phyloP scores from a whole-genome alignment of 1,140 invertebrate species.

The Drosophila setifemur region DNA sequence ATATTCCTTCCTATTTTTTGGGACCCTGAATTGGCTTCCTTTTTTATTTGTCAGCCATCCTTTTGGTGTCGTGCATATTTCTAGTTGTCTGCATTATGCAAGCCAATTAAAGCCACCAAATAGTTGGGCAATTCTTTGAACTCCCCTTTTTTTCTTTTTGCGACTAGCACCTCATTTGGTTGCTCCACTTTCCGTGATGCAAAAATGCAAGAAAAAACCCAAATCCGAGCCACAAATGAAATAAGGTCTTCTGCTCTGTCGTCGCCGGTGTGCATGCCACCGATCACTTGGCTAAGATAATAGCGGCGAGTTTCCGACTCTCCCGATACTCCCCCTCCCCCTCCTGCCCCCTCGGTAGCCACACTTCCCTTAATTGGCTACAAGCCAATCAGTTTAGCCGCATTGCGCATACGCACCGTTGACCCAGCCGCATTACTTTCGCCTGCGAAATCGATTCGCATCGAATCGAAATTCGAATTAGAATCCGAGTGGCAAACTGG shows the following conservation, averaged over 20 bases:
- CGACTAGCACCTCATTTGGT: background rate
- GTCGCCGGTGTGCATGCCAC: constrained; percentile 36
- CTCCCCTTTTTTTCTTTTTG: no score
- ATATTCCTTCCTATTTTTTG: background rate
- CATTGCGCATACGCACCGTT: constrained; percentile 71
- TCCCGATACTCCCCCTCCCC: background rate
- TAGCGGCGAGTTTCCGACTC: constrained; percentile 1
- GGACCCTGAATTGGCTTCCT: background rate
- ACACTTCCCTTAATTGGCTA: constrained; percentile 44
- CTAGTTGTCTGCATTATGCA: constrained; percentile 32
- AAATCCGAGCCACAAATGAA: constrained; percentile 18
- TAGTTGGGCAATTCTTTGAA: constrained; percentile 32
- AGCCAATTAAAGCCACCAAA: constrained; percentile 60
- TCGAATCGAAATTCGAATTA: constrained; percentile 16
- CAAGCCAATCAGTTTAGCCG: constrained; percentile 34
- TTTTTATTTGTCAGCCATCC: no score
- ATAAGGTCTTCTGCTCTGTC: constrained; percentile 7
- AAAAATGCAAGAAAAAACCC: constrained; percentile 2
- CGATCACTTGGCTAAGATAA: constrained; percentile 42
- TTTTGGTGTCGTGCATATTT: constrained; percentile 1
- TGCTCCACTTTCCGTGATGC: constrained; percentile 43
- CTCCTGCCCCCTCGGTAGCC: background rate
- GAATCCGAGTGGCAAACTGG: constrained; percentile 24
- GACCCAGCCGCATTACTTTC: constrained; percentile 72
- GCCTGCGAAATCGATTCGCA: constrained; percentile 25